Conservation (phyloP, 1,140 invertebrate species). For the Apocrypta bakeri region DNA sequence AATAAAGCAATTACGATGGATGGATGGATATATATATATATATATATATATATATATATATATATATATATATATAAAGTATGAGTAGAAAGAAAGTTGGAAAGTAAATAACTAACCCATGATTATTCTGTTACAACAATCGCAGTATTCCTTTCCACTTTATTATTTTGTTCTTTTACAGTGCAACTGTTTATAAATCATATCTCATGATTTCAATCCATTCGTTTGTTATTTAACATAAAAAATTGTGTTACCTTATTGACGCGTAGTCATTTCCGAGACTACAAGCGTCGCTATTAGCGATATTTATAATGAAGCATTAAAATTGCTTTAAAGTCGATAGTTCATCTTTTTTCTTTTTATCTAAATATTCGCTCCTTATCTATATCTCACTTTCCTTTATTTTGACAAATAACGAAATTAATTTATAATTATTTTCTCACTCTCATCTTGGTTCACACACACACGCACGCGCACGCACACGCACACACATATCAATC, state of each 20-base stretch:
- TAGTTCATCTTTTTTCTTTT: neutral
- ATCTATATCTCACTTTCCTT: neutral
- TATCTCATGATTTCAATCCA: neutral
- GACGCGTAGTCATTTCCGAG: conserved; percentile 40
- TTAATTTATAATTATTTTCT: conserved; percentile 3
- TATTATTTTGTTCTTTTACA: conserved; percentile 42
- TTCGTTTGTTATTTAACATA: conserved; percentile 35
- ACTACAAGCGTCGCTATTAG: neutral
- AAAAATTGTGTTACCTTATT: conserved; percentile 18
- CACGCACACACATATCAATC: neutral
- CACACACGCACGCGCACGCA: too few relatives aligned
- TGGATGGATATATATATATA: too few relatives aligned
- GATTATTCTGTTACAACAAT: conserved; percentile 40
- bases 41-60: too few relatives aligned
- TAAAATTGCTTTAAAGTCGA: conserved; percentile 12
- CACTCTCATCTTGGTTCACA: neutral
- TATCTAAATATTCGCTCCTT: neutral
- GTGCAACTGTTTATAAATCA: conserved; percentile 24
- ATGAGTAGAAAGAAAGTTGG: conserved; percentile 6
- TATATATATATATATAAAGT: conserved; percentile 11
- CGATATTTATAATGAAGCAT: neutral
- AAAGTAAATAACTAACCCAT: conserved; percentile 43
- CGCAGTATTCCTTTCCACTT: conserved; percentile 14
- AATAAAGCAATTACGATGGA: conserved; percentile 45
- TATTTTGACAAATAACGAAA: conserved; percentile 40